phyloP scores from a whole-genome alignment of 2,113 vertebrate species.

The Zosterops lateralis region DNA sequence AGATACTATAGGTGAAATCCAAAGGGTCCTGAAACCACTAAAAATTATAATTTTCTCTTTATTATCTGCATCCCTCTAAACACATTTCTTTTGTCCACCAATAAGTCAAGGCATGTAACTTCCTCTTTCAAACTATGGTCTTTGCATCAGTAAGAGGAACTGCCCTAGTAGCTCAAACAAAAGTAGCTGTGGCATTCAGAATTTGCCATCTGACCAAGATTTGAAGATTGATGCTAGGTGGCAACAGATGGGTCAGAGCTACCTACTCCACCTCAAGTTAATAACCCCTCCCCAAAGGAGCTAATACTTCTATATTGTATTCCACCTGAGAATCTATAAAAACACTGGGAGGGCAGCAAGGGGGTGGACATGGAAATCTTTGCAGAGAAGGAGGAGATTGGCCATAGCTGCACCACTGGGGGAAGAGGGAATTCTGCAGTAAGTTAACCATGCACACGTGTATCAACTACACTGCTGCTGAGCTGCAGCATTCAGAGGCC shows the following conservation, averaged over 20 bases:
- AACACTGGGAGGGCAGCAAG: background rate
- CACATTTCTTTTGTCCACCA: fast-evolving
- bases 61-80: background rate
- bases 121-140: background rate
- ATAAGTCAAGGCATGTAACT: background rate
- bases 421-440: background rate
- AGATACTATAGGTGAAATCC: fast-evolving
- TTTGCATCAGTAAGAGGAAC: background rate
- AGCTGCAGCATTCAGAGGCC: background rate
- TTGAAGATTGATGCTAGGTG: background rate
- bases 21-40: background rate
- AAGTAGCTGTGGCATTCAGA: background rate
- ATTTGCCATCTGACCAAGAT: background rate
- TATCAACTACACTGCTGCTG: background rate
- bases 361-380: background rate
- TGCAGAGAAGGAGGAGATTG: background rate
- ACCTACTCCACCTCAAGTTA: background rate
- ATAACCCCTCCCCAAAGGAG: background rate
- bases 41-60: background rate
- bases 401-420: background rate
- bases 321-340: background rate
- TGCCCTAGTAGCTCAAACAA: background rate
- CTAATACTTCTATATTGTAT: background rate
- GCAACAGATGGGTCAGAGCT: background rate
- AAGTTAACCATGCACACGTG: fast-evolving